Evolutionary conservation across 2,113 vertebrate genomes (phyloP).

Genomic region (Corythornis madagascariensis): DNA sequence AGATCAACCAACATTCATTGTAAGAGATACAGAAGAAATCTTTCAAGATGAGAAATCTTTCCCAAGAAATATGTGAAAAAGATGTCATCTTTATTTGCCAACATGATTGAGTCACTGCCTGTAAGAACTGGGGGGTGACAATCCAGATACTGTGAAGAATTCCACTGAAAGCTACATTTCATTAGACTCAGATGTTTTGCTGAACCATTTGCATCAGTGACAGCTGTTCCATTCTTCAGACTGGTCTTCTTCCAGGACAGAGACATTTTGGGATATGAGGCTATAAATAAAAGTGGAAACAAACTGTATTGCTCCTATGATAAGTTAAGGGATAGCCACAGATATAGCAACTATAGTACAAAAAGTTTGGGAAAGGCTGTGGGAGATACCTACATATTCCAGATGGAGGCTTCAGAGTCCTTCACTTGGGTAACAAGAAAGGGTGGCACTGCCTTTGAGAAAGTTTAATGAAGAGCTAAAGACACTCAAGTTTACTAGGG

Average conservation of each 20-base stretch:
- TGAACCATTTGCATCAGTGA: neutral
- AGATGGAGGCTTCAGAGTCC: neutral
- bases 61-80: neutral
- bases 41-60: neutral
- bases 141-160: neutral
- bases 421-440: neutral
- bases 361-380: neutral
- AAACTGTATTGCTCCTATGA: neutral
- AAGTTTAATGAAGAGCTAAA: neutral
- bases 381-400: neutral
- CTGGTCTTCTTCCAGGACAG: neutral
- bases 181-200: neutral
- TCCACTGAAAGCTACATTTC: neutral
- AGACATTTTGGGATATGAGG: neutral
- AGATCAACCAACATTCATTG: neutral
- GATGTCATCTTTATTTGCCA: neutral
- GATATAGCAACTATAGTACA: neutral
- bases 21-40: neutral
- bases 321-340: neutral
- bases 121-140: neutral
- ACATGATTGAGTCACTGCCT: neutral
- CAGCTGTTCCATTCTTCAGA: neutral
- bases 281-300: neutral
- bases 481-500: neutral
- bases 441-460: neutral